Evolutionary conservation across 2,797 vertebrate species (phyloP), one percentile per base, ranked within the genome.

Genomic region (Monodelphis domestica): DNA sequence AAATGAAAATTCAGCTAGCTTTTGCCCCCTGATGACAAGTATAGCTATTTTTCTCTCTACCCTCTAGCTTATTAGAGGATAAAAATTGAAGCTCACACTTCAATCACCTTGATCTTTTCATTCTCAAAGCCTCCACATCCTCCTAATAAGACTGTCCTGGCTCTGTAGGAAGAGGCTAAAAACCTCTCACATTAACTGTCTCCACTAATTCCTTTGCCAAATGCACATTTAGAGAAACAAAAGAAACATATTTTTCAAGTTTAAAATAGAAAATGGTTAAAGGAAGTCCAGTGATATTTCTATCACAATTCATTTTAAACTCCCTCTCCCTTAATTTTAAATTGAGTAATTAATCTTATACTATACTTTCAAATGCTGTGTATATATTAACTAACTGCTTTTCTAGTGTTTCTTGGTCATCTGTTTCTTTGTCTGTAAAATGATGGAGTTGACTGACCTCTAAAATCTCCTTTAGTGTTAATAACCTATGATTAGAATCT

Each of bases 1-100:
- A 98, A 97, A 95, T 84, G 63, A 91, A 97, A 97, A 97, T 97
- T 90, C 98, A 97, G 95, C 50, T 70, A 95, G 54, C 28, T 51
- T 78, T 84, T 92, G 15, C 15, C 91, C 59, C 57, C 54, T 96
- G 89, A 89, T 56, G 89, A 53, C 10, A 95, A 89, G 88, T n/a
- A 95, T 94, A 94, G 87, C 50, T 24, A 90, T 84, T 56, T 88
- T 92, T 93, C 78, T 93, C 17, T 90, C 51, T 54, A 89, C 90
- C 1, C 12, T 92, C 28, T 90, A 56, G 53, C 10, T 84, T 93
- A 93, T 94, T 93, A 90, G 94, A 52, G 90, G 51, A 9, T 91
- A 95, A 94, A 54, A 93, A 33, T 88, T n/a, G 38, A 84, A 14
- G 51, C 84, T 29, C 38, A 52, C 53, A 89, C 38, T 95, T 97